Conservation (phyloP, 2,113 vertebrate species). For the Vulpes vulpes region DNA sequence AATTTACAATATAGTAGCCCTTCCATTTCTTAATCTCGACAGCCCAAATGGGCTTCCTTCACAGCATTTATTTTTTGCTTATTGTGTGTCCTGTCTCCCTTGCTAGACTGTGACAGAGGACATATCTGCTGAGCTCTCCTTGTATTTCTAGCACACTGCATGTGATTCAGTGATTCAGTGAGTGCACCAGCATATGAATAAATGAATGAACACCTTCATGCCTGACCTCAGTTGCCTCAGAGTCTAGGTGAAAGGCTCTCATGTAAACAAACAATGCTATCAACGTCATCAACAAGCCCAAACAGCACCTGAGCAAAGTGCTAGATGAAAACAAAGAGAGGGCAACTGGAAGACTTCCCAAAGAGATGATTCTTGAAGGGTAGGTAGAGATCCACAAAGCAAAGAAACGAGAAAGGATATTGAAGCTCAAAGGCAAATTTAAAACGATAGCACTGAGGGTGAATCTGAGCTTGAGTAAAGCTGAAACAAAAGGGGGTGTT, state of each 20-base stretch:
- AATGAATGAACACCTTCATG: neutral
- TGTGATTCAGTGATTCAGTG: slow-evolving; percentile 43
- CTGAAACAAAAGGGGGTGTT: neutral
- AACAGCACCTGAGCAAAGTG: neutral
- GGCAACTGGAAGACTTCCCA: neutral
- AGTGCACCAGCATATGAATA: neutral
- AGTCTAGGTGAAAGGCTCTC: neutral
- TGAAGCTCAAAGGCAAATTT: slow-evolving; percentile 2
- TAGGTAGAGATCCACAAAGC: neutral
- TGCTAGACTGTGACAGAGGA: neutral
- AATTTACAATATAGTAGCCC: slow-evolving; percentile 12
- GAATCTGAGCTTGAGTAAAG: neutral
- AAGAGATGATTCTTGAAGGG: neutral
- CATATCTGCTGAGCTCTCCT: too few species aligned
- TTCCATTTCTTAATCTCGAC: neutral
- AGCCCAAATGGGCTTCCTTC: neutral
- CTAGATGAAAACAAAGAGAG: neutral
- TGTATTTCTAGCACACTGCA: slow-evolving; percentile 33
- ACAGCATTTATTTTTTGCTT: neutral
- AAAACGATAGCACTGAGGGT: neutral
- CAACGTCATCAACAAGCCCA: neutral
- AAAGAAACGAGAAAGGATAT: neutral
- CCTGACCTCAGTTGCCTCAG: neutral
- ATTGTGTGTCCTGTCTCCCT: neutral
- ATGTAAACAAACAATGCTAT: neutral